Evolutionary conservation across 2,797 vertebrate species (phyloP).

Genomic region (Orientallactaga sibirica): DNA sequence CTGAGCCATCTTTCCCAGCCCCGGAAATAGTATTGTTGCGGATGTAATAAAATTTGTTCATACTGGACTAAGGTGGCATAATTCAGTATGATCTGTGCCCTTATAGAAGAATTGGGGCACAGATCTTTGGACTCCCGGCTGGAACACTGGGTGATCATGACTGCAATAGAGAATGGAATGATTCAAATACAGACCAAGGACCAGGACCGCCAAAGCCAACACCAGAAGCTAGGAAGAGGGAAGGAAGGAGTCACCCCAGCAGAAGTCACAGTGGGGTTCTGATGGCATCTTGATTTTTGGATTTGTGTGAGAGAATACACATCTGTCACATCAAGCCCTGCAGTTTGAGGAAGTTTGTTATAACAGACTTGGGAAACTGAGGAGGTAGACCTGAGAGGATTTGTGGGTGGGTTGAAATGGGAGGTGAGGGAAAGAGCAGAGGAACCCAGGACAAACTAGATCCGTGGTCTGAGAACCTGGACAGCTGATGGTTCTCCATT

Average conservation of each 20-base stretch:
- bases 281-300: background rate
- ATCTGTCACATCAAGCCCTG: conserved; percentile 16
- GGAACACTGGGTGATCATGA: background rate
- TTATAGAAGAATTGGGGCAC: background rate
- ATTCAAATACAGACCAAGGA: background rate
- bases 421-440: background rate
- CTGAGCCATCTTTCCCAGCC: no score
- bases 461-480: background rate
- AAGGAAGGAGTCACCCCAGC: background rate
- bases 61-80: background rate
- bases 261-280: background rate
- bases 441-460: conserved; percentile 15
- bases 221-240: background rate
- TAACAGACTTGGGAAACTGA: background rate
- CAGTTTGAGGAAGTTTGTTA: background rate
- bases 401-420: background rate
- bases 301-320: background rate
- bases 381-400: background rate
- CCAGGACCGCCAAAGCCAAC: background rate
- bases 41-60: background rate
- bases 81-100: background rate
- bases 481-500: background rate
- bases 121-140: background rate
- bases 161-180: background rate
- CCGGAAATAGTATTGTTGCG: background rate